phyloP scores from a whole-genome alignment of 2,113 vertebrate species.

The Peucedramus taeniatus region DNA sequence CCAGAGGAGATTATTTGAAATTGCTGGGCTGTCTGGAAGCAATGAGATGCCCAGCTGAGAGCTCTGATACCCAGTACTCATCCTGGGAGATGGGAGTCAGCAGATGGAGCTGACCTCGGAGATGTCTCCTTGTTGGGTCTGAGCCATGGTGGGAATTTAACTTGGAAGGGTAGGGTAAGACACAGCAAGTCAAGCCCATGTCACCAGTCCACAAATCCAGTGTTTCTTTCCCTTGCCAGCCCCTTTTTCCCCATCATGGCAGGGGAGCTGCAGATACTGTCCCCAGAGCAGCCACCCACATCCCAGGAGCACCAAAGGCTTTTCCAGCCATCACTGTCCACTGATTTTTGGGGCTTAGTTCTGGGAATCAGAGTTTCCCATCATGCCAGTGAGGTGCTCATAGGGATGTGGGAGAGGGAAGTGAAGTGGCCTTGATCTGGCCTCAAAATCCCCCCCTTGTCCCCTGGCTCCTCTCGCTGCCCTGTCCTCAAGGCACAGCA shows the following conservation, averaged over 20 bases:
- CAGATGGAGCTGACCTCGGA: background rate
- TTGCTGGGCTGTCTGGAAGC: background rate
- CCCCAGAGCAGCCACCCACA: background rate
- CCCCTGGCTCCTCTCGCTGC: background rate
- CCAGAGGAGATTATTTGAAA: background rate
- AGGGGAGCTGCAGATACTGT: rapidly evolving
- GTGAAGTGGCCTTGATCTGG: background rate
- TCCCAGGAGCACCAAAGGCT: background rate
- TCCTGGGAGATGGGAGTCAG: background rate
- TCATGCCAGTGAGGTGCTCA: rapidly evolving
- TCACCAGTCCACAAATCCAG: background rate
- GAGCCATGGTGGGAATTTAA: background rate
- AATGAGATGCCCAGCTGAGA: background rate
- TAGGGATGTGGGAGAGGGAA: background rate
- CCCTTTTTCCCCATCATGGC: background rate
- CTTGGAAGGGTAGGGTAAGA: background rate
- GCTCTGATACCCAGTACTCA: rapidly evolving
- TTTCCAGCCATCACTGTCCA: background rate
- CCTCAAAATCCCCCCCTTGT: background rate
- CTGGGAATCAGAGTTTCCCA: background rate
- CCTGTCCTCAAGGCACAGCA: background rate
- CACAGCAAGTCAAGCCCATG: background rate
- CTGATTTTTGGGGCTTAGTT: background rate
- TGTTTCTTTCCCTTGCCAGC: background rate
- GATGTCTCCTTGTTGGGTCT: background rate